A percentile compares a stretch with the other conserved stretches of the same genome.
Conservation (phyloP, 2,113 vertebrate species). For the Chionis minor region DNA sequence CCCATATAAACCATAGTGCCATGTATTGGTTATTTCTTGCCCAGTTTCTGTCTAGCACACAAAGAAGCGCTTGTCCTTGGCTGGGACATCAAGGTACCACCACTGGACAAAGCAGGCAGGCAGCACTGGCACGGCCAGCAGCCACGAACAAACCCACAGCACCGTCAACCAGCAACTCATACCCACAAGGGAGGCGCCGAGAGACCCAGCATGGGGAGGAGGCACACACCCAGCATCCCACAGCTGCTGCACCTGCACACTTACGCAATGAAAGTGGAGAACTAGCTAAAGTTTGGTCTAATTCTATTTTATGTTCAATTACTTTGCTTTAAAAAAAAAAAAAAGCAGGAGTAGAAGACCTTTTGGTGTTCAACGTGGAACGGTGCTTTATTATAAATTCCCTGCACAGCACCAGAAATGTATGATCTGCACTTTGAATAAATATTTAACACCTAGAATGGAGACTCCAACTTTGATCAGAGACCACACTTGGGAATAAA, state of each 20-base stretch:
- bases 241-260: background rate
- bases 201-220: rapidly evolving
- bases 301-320: conserved; percentile 5
- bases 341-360: background rate
- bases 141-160: background rate
- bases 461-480: conserved; percentile 53
- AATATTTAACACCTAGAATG: conserved; percentile 64
- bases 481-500: conserved; percentile 64
- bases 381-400: conserved; percentile 18
- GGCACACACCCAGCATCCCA: background rate
- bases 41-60: background rate
- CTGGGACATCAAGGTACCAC: background rate
- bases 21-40: background rate
- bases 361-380: background rate
- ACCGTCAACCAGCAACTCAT: background rate
- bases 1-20: background rate
- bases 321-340: background rate
- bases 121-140: background rate
- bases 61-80: background rate
- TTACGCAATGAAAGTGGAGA: background rate
- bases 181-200: background rate
- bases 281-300: background rate
- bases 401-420: conserved; percentile 1
- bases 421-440: conserved; percentile 55
- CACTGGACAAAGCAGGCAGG: background rate